phyloP scores from a whole-genome alignment of 2,888 invertebrate species.

The Ectemnius continuus region DNA sequence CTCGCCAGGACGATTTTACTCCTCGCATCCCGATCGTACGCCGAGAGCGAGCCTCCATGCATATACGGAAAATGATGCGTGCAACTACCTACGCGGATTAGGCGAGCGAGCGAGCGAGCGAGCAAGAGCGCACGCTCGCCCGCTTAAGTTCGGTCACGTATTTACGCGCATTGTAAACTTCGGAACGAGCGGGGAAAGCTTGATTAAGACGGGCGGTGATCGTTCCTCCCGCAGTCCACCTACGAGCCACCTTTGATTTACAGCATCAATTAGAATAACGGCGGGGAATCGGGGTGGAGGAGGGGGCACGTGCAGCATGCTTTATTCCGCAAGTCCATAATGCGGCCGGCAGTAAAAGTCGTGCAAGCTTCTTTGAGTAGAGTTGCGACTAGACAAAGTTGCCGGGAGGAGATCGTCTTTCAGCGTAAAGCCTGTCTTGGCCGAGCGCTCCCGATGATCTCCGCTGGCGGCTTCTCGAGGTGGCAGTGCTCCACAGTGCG shows the following conservation, averaged over 20 bases:
- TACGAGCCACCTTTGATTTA: slow-evolving; percentile 15
- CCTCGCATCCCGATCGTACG: slow-evolving; percentile 14
- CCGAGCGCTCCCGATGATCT: no score
- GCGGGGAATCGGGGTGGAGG: no score
- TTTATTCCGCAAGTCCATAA: no score
- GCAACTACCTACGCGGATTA: slow-evolving; percentile 20
- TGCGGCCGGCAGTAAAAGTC: no score
- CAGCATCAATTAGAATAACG: not conserved
- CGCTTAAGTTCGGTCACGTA: slow-evolving; percentile 40
- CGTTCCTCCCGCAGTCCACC: not conserved
- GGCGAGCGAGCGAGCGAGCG: not conserved
- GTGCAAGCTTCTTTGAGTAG: no score
- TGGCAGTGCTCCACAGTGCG: not conserved
- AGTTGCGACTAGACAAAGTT: no score
- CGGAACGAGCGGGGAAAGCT: slow-evolving; percentile 35
- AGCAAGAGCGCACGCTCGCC: not conserved
- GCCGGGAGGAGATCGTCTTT: not conserved
- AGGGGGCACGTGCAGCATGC: no score
- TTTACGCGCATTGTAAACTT: slow-evolving; percentile 41
- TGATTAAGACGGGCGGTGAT: slow-evolving; percentile 30
- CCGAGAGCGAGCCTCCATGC: not conserved
- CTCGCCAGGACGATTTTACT: slow-evolving; percentile 30
- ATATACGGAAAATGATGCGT: slow-evolving; percentile 6
- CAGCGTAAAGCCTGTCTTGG: no score
- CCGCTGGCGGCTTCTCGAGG: no score